These are phyloP conservation scores for Vesta saturnalis DNA, from an alignment of 2,888 invertebrate species.

Conservation along the genomic window DNA sequence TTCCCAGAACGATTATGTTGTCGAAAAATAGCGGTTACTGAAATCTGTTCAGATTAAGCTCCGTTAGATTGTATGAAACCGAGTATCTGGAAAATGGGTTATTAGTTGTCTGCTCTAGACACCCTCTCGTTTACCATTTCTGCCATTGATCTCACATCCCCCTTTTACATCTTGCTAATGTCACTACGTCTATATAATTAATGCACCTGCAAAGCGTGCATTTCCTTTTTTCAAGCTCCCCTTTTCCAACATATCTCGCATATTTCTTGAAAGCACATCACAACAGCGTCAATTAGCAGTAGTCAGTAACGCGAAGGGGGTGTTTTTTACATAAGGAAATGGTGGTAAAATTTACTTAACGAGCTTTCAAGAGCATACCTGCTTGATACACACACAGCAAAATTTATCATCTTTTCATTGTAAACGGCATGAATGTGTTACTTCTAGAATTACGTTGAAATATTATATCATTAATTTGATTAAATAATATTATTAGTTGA, in stretches of 20 bases:
- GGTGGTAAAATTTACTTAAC: constrained; percentile 22
- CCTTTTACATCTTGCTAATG: constrained; percentile 42
- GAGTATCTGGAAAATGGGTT: constrained; percentile 50
- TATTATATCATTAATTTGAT: constrained; percentile 3
- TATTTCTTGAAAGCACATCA: constrained; percentile 12
- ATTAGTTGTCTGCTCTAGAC: constrained; percentile 51
- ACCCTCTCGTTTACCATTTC: constrained; percentile 37
- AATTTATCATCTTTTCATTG: constrained; percentile 13
- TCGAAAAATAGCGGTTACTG: constrained; percentile 42
- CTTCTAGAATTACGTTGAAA: constrained; percentile 6
- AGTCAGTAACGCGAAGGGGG: constrained; percentile 1
- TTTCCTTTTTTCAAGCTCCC: constrained; percentile 14
- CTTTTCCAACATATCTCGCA: constrained; percentile 15
- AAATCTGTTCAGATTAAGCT: constrained; percentile 36
- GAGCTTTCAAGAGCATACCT: constrained; percentile 23
- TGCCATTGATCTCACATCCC: constrained; percentile 47
- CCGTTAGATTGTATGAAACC: constrained; percentile 40
- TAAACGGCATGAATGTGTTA: background rate
- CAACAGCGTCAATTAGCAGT: constrained; percentile 9
- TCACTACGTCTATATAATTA: constrained; percentile 25
- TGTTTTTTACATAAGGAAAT: constrained; percentile 15
- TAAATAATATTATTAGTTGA: background rate
- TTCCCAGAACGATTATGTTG: constrained; percentile 44
- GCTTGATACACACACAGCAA: background rate
- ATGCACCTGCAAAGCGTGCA: constrained; percentile 31